A percentile compares a stretch with the other conserved stretches of the same genome.
Evolutionary conservation across 2,888 invertebrate genomes (phyloP).

Genomic region (Artemia sp.): DNA sequence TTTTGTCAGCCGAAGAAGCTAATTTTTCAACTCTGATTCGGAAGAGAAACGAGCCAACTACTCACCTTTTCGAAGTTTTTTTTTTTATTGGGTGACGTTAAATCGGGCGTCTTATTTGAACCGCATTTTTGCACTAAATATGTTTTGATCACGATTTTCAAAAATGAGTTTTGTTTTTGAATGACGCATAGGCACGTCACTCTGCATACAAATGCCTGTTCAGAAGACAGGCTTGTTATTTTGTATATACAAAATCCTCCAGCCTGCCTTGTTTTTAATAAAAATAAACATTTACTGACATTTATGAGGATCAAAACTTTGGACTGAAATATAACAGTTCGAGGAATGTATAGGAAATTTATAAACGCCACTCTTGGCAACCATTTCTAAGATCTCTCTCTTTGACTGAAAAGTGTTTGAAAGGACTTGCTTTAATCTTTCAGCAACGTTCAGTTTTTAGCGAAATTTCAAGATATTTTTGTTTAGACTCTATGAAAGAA

Average conservation of each 20-base stretch:
- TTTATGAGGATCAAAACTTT: not conserved
- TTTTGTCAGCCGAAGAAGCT: too few relatives aligned
- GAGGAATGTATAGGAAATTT: not conserved
- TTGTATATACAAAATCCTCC: constrained; percentile 11
- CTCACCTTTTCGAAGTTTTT: too few relatives aligned
- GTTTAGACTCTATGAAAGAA: constrained; percentile 1
- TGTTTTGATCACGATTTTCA: too few relatives aligned
- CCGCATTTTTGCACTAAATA: too few relatives aligned
- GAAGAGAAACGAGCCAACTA: too few relatives aligned
- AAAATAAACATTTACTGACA: constrained; percentile 14
- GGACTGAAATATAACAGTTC: constrained; percentile 6
- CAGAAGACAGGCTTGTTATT: constrained; percentile 6
- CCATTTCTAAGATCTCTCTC: too few relatives aligned
- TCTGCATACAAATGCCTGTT: not conserved
- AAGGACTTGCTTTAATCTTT: not conserved
- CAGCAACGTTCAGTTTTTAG: constrained; percentile 9
- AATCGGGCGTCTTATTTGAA: too few relatives aligned
- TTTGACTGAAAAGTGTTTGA: not conserved
- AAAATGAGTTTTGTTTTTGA: too few relatives aligned
- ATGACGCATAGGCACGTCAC: too few relatives aligned
- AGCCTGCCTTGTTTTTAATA: constrained; percentile 3
- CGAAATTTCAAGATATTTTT: constrained; percentile 7
- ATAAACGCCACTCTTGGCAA: too few relatives aligned
- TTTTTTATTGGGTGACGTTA: too few relatives aligned
- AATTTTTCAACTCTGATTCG: too few relatives aligned